Evolutionary conservation across 2,797 vertebrate species (phyloP).

Genomic region (Hydrophis major): DNA sequence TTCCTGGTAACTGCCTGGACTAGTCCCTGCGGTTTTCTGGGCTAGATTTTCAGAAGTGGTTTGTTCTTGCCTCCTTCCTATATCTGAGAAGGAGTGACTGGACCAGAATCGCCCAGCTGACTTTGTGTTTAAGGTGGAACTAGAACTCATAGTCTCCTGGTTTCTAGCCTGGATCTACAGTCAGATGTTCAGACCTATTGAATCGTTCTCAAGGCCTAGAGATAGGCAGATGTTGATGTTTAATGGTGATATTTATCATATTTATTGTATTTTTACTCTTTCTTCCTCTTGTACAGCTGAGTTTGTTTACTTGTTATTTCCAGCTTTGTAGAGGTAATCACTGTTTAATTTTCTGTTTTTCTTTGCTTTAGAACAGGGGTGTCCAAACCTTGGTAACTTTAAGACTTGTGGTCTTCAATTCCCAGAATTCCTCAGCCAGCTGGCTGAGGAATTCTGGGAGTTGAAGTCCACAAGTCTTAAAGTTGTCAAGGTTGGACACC

Average conservation of each 20-base stretch:
- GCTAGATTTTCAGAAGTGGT: not conserved
- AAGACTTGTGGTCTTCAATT: too few species aligned
- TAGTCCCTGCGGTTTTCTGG: not conserved
- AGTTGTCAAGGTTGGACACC: too few species aligned
- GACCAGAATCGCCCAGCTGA: not conserved
- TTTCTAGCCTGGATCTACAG: not conserved
- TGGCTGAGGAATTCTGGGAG: too few species aligned
- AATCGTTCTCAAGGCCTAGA: not conserved
- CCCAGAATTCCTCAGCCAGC: too few species aligned
- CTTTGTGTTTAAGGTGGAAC: not conserved
- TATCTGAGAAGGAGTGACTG: not conserved
- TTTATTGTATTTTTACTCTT: not conserved
- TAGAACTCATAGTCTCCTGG: not conserved
- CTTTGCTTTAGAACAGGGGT: not conserved
- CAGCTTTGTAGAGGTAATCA: not conserved
- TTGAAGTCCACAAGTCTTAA: too few species aligned
- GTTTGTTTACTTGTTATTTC: not conserved
- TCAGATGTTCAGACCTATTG: not conserved
- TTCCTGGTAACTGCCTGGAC: not conserved
- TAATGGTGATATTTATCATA: not conserved
- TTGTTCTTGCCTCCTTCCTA: not conserved
- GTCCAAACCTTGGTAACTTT: too few species aligned
- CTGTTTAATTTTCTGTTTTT: not conserved
- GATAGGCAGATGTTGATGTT: not conserved
- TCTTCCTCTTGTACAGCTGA: not conserved